These are phyloP conservation scores for Maniola jurtina DNA, from an alignment of 1,140 invertebrate genomes.

Conservation along the genomic window DNA sequence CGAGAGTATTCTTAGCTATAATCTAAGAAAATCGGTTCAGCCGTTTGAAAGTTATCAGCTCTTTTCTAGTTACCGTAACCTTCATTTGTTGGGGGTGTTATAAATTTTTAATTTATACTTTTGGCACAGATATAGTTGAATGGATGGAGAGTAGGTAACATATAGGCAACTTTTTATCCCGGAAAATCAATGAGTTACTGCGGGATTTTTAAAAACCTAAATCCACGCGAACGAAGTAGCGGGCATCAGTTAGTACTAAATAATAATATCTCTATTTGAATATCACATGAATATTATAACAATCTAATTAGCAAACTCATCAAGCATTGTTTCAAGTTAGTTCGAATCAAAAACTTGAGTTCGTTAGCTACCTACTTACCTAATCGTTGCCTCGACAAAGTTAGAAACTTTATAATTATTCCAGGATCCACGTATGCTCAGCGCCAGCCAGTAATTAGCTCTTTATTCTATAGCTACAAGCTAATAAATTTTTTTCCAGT, in stretches of 20 bases:
- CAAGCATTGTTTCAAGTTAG: conserved; percentile 4
- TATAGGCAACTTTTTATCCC: no score
- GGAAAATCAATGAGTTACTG: no score
- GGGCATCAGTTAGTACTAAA: background rate
- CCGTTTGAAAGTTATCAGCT: no score
- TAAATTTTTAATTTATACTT: no score
- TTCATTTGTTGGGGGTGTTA: no score
- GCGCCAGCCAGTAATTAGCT: background rate
- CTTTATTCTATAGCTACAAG: background rate
- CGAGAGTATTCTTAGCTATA: no score
- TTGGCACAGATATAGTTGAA: no score
- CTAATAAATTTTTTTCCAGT: no score
- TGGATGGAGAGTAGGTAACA: no score
- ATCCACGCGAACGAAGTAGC: background rate
- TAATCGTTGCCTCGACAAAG: background rate
- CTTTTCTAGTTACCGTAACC: no score
- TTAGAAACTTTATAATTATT: background rate
- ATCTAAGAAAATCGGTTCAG: no score
- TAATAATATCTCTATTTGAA: background rate
- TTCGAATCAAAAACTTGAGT: conserved; percentile 1
- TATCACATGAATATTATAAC: background rate
- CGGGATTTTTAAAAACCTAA: background rate
- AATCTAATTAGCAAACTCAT: background rate
- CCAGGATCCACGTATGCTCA: background rate
- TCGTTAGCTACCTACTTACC: background rate